Evolutionary conservation across 1,140 invertebrate genomes (phyloP).

Genomic region (Doryteuthis pealeii): DNA sequence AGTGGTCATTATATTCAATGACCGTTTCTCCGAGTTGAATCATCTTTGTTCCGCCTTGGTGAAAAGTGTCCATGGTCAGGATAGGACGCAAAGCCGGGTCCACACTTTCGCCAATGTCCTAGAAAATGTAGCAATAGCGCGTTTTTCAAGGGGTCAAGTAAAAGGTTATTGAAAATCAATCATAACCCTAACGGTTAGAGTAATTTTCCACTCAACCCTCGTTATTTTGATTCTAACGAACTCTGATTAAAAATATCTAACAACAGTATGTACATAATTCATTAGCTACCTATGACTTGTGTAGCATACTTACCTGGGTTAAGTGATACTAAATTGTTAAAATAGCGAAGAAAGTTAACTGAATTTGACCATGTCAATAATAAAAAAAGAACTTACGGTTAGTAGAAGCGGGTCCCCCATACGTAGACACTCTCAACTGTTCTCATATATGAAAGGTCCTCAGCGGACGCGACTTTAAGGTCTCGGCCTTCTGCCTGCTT

Average conservation of each 20-base stretch:
- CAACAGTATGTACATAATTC: too few relatives aligned
- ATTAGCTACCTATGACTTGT: too few relatives aligned
- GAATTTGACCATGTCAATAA: too few relatives aligned
- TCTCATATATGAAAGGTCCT: constrained; percentile 54
- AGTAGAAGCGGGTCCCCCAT: constrained; percentile 55
- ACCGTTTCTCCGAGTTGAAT: constrained; percentile 59
- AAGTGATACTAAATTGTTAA: background rate
- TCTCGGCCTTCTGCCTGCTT: constrained; percentile 46
- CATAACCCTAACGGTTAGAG: too few relatives aligned
- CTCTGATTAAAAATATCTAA: too few relatives aligned
- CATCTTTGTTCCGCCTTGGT: constrained; percentile 49
- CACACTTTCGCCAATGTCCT: constrained; percentile 54
- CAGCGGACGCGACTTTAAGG: constrained; percentile 49
- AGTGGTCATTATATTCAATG: constrained; percentile 58
- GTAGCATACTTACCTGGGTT: too few relatives aligned
- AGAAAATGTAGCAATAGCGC: constrained; percentile 16
- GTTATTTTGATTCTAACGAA: too few relatives aligned
- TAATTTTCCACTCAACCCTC: too few relatives aligned
- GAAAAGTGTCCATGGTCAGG: constrained; percentile 53
- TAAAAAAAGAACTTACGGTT: constrained; percentile 47
- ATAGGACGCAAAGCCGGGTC: constrained; percentile 56
- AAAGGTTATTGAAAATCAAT: too few relatives aligned
- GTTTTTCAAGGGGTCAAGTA: too few relatives aligned
- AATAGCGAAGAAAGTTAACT: too few relatives aligned
- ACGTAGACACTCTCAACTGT: constrained; percentile 56